Evolutionary conservation across 2,888 invertebrate genomes (phyloP), one percentile per base, ranked within the genome.

Genomic region (Heliconius aoede): DNA sequence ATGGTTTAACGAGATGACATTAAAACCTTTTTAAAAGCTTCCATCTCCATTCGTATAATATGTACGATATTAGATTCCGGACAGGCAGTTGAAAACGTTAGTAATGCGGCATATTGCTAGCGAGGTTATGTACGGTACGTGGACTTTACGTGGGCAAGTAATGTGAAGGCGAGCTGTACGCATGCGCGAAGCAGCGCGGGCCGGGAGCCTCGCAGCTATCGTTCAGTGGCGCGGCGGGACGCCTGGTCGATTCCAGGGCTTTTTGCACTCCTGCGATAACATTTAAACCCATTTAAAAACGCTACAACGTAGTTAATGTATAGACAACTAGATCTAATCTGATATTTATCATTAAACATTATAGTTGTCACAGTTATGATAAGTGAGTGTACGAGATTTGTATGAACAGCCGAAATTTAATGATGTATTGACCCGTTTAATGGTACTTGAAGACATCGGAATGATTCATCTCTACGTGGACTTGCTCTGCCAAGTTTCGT

Each of bases 141-240:
- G 79, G 62, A 76, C 79, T 80, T 81, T 73, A 81, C 80, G 74
- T 76, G 65, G 81, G 79, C 82, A 79, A 81, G 85, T 84, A 83
- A 83, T 85, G 86, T 81, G 84, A 77, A 80, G 81, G 78, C 77
- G 81, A 73, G 83, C 79, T 84, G 74, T 79, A 85, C 91, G 92
- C 92, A 91, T 90, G 92, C 92, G 92, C 90, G 89, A 77, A 79
- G 82, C 88, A 87, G 87, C 90, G 79, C 83, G 83, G 85, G 86
- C 89, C 88, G 86, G 88, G 89, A 89, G 87, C 89, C 88, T 86
- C 84, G 86, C 85, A 81, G 86, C 87, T 87, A 62, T 83, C 89
- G 89, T 89, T 93, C 93, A 94, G 94, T 94, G 92, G 90, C 90
- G 92, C 93, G 91, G 89, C 91, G 91, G 90, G 89, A 90, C 88